phyloP scores from a whole-genome alignment of 2,797 vertebrate genomes.

The Sebastes iracundus region DNA sequence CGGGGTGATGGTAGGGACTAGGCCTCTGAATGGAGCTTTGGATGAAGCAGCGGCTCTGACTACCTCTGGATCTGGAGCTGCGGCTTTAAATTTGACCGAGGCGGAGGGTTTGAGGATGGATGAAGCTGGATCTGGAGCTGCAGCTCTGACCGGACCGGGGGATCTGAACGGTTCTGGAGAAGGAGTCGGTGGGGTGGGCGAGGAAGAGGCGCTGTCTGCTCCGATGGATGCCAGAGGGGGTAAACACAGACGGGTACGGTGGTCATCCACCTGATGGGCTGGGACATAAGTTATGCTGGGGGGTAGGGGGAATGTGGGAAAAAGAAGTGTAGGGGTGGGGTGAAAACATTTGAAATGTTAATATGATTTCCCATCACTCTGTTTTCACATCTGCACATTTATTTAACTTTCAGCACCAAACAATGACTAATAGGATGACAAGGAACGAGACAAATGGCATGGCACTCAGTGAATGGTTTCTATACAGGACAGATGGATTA shows the following conservation, averaged over 20 bases:
- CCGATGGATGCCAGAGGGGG: conserved; percentile 75
- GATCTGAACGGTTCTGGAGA: conserved; percentile 58
- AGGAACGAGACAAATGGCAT: background rate
- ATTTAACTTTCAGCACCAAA: background rate
- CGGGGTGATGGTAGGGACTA: conserved; percentile 38
- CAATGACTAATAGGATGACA: conserved; percentile 1
- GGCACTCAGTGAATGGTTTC: background rate
- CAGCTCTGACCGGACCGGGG: conserved; percentile 11
- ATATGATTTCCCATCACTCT: background rate
- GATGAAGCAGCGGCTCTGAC: conserved; percentile 35
- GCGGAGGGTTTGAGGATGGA: conserved; percentile 25
- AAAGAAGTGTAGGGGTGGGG: background rate
- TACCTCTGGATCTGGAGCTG: conserved; percentile 15
- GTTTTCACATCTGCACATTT: background rate
- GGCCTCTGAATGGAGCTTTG: conserved; percentile 27
- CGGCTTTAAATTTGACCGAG: conserved; percentile 35
- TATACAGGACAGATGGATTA: conserved; percentile 3
- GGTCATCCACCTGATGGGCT: conserved; percentile 86
- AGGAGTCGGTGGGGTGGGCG: conserved; percentile 47
- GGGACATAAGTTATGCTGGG: conserved; percentile 90
- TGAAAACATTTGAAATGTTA: conserved; percentile 15
- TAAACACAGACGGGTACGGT: conserved; percentile 81
- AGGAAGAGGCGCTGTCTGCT: conserved; percentile 55
- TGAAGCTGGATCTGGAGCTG: background rate
- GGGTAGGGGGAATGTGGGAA: background rate